Percentiles rank a stretch among this genome's conserved stretches.
Conservation (phyloP, 2,113 vertebrate genomes). For the Rhabdornis inornatus region DNA sequence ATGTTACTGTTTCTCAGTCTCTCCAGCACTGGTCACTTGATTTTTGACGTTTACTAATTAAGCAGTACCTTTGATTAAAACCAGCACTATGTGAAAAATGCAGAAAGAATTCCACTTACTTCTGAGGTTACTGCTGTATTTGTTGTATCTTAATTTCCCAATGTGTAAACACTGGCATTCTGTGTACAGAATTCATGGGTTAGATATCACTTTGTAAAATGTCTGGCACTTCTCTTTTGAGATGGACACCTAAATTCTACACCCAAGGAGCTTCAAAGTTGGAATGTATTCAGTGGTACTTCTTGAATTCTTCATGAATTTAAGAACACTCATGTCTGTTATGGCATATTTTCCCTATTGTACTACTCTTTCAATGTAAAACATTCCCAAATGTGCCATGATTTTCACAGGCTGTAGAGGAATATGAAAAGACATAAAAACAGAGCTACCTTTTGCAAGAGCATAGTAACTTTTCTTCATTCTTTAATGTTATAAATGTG, state of each 20-base stretch:
- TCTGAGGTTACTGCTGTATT: not conserved
- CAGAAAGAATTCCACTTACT: not conserved
- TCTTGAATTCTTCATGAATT: not conserved
- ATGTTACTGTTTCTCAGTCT: not conserved
- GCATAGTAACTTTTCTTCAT: not conserved
- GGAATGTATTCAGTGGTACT: not conserved
- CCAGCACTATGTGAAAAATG: not conserved
- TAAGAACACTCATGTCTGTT: not conserved
- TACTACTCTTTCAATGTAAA: not conserved
- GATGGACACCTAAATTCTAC: not conserved
- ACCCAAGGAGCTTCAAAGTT: not conserved
- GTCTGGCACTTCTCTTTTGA: not conserved
- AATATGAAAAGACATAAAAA: not conserved
- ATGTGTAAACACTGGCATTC: not conserved
- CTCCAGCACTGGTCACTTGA: not conserved
- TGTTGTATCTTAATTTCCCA: not conserved
- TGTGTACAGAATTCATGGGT: not conserved
- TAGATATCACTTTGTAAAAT: not conserved
- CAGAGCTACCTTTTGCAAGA: not conserved
- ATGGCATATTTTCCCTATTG: not conserved
- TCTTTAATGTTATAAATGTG: not conserved
- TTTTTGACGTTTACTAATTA: not conserved
- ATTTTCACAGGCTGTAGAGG: not conserved
- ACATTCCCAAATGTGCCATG: not conserved
- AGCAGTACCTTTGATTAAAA: not conserved